These are phyloP conservation scores for Orgyia antiqua DNA, from an alignment of 2,888 invertebrate species.

Conservation along the genomic window DNA sequence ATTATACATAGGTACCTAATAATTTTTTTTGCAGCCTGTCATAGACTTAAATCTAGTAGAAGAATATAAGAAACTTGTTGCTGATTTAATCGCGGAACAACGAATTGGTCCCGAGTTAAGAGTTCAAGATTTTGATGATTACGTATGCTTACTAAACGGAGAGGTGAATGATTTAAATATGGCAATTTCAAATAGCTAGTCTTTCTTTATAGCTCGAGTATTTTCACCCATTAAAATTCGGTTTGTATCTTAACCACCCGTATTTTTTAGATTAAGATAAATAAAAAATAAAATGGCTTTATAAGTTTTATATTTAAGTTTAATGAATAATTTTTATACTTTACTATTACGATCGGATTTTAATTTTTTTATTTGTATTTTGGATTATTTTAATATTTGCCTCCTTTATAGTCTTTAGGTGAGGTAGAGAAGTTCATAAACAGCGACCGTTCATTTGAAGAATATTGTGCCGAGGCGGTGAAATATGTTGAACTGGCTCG, in stretches of 20 bases:
- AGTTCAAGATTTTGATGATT: slow-evolving; percentile 88
- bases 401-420: neutral
- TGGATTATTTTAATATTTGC: too few species aligned
- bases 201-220: too few species aligned
- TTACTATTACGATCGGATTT: too few species aligned
- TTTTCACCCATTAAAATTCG: too few species aligned
- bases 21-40: slow-evolving; percentile 87
- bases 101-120: slow-evolving; percentile 85
- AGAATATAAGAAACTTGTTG: slow-evolving; percentile 79
- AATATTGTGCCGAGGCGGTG: slow-evolving; percentile 79
- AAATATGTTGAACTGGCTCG: slow-evolving; percentile 80
- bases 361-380: too few species aligned
- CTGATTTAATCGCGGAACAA: slow-evolving; percentile 82
- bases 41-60: slow-evolving; percentile 84
- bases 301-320: too few species aligned
- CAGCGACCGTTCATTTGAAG: slow-evolving; percentile 79
- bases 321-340: too few species aligned
- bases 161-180: slow-evolving; percentile 50
- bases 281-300: too few species aligned
- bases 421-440: slow-evolving; percentile 82
- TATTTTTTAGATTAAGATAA: too few species aligned
- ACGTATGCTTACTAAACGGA: slow-evolving; percentile 86
- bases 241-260: too few species aligned
- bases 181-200: neutral
- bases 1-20: too few species aligned